Evolutionary conservation across 2,888 invertebrate species (phyloP).

Genomic region (Hirtodrosophila alboralis): DNA sequence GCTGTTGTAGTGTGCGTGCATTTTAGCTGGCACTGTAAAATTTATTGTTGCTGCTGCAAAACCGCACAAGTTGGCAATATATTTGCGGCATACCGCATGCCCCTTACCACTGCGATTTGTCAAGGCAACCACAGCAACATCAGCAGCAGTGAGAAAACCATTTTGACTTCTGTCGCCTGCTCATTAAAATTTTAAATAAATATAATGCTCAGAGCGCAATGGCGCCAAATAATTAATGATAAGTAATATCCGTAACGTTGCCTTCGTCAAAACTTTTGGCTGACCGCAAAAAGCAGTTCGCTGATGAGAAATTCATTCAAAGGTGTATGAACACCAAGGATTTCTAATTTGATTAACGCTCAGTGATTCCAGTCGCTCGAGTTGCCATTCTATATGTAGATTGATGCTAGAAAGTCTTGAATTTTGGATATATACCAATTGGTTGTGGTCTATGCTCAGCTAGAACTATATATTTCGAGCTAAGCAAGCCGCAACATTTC

Average conservation of each 20-base stretch:
- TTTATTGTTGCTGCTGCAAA: slow-evolving; percentile 42
- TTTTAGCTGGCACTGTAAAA: slow-evolving; percentile 24
- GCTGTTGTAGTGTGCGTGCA: slow-evolving; percentile 12
- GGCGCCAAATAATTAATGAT: slow-evolving; percentile 70
- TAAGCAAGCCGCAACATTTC: slow-evolving; percentile 60
- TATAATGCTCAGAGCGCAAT: slow-evolving; percentile 40
- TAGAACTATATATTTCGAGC: slow-evolving; percentile 16
- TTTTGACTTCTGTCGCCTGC: slow-evolving; percentile 49
- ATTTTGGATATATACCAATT: slow-evolving; percentile 47
- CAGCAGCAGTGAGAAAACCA: slow-evolving; percentile 24
- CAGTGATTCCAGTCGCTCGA: slow-evolving; percentile 8
- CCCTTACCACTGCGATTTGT: slow-evolving; percentile 59
- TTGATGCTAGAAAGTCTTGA: slow-evolving; percentile 58
- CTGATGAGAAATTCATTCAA: slow-evolving; percentile 39
- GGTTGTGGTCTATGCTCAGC: slow-evolving; percentile 47
- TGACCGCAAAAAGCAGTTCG: slow-evolving; percentile 60
- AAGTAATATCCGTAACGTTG: slow-evolving; percentile 60
- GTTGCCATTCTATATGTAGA: too few species aligned
- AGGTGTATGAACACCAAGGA: slow-evolving; percentile 30
- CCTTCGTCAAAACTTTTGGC: slow-evolving; percentile 53
- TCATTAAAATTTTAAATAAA: slow-evolving; percentile 73
- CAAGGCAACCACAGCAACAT: slow-evolving; percentile 60
- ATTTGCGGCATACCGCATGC: slow-evolving; percentile 34
- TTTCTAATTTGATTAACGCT: slow-evolving; percentile 67
- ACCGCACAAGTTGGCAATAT: slow-evolving; percentile 59